These are phyloP conservation scores for Acanthosepion esculentum DNA, from an alignment of 2,888 invertebrate genomes.

Conservation along the genomic window DNA sequence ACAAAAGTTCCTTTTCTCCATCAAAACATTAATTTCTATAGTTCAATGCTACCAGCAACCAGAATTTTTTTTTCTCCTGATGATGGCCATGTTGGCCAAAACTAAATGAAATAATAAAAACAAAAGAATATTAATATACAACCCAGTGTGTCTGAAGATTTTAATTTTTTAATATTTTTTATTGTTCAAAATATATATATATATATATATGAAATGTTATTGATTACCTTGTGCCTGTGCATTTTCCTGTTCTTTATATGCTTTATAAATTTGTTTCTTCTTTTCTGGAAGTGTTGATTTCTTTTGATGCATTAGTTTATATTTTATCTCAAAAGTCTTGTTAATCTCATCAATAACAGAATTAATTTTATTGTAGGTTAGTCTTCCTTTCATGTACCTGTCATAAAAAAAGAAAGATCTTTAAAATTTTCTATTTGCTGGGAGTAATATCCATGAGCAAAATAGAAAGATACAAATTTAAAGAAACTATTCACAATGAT, in stretches of 20 bases:
- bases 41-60: no score
- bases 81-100: no score
- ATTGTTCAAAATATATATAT: no score
- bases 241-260: conserved; percentile 69
- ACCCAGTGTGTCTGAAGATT: no score
- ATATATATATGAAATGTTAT: background rate
- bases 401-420: background rate
- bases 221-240: conserved; percentile 72
- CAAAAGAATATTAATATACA: no score
- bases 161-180: no score
- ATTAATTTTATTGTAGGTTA: conserved; percentile 71
- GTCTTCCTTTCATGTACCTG: conserved; percentile 74
- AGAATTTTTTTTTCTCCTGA: no score
- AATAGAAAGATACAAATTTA: no score
- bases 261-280: conserved; percentile 64
- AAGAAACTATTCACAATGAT: no score
- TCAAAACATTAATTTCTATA: no score
- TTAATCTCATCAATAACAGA: conserved; percentile 71
- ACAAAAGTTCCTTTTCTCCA: no score
- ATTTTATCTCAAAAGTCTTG: conserved; percentile 68
- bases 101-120: no score
- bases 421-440: background rate
- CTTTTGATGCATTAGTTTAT: conserved; percentile 68
- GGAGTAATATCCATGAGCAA: background rate
- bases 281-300: conserved; percentile 64